Evolutionary conservation across 1,140 invertebrate species (phyloP), one percentile per base, ranked within the genome.

Genomic region (Metopolophium dirhodum): DNA sequence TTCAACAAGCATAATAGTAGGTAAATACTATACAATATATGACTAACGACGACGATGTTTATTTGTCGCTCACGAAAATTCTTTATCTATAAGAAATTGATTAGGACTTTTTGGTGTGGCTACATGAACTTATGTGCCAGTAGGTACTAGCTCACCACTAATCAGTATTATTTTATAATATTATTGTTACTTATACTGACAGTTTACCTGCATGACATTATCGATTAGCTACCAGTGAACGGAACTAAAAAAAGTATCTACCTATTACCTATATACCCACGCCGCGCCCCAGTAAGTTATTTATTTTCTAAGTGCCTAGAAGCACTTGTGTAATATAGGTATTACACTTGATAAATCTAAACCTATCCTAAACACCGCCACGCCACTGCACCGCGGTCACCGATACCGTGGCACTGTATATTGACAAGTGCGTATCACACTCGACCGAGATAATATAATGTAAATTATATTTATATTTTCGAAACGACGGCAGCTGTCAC

Each of bases 401-500:
- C 61, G 61, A 77, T 77, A 77, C 61, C 30, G 41, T 41, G 30
- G 61, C 6, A 77, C 61, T 7, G 3, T 77, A 7, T 14, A 18
- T 83, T 83, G n/a, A 83, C 77, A 83, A 35, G 77, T 83, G 35
- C 22, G 35, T 83, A 83, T 83, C 35, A 83, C 35, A 83, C 20
- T 83, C 35, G 35, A 37, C 77, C 22, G 35, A 83, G 77, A 83
- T 83, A 83, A 68, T 26, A 57, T 68, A 68, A 83, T 83, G 77
- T 83, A 83, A 83, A 83, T 83, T 83, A 77, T 26, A 57, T 82
- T 82, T 23, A 83, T 77, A 37, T 37, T 83, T 83, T 37, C 77
- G 35, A 83, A 68, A n/a, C 30, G 30, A n/a, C 61, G 4, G 30
- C 61, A n/a, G 30, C 30, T 18, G 61, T 83, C 22, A 9, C 35